Base-by-base conservation (phyloP, 2,797 vertebrate species). In the Neopelma chrysocephalum region DNA sequence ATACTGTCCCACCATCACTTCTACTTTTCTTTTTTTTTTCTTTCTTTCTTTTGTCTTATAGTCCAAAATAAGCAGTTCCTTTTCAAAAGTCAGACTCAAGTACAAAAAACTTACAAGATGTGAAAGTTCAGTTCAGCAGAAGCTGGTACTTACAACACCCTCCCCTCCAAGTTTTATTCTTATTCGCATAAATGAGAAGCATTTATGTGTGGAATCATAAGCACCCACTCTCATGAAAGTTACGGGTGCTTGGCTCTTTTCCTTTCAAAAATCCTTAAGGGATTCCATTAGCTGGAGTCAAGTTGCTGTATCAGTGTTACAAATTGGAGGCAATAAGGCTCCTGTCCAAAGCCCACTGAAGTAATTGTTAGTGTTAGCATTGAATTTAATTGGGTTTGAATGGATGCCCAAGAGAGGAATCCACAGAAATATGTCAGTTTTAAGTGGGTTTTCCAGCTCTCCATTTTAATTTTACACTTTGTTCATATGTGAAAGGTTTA, bases 381-480 rank as follows among this genome's bases (percentile, higher is more conserved):
- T 81, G 51, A 81, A 73, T 86, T 80, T 85, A 93, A 81, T 83
- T 82, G n/a, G 19, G 61, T 94, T 96, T 87, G 79, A 87, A 80
- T 23, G 70, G 36, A 66, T 82, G 80, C 31, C 71, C 19, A 54
- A 89, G 54, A 91, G 38, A 87, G 7, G 14, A 82, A 75, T 81
- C 34, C 26, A 75, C 26, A 75, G 40, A 87, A 87, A 77, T 58
- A 56, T 40, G 43, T 57, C 51, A 4, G 47, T 86, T 90, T 88
- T 2, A 50, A 79, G 70, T 81, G n/a, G 66, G 42, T 82, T 93
- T 91, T 82, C 66, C 75, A 94, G 78, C 40, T 87, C 87, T 82
- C 51, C 19, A 25, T 65, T 87, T 94, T 76, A 10, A 65, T 58
- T 79, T 87, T 45, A 69, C 65, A 16, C 23, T 80, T 81, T 90